Base-by-base conservation (phyloP, 2,113 vertebrate species). In the Chelonoidis abingdonii region DNA sequence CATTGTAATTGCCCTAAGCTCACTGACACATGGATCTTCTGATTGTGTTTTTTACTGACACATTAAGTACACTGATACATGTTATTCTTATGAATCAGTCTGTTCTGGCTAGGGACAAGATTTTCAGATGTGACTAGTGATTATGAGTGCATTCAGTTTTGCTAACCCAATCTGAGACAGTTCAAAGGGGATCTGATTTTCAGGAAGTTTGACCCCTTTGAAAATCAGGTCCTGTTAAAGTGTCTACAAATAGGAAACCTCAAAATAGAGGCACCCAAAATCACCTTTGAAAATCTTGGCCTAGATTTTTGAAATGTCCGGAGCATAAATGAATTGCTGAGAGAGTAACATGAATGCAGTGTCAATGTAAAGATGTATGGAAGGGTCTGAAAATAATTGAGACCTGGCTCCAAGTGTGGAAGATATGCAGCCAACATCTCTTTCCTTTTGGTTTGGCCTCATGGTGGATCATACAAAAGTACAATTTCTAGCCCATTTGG, bases 141-240 rank as follows among this genome's bases (percentile, higher is more conserved):
- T 47, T 95, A 75, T 80, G 53, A 95, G 75, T 96, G 90, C 95
- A 91, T 97, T 96, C 56, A 87, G 92, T 96, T 94, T 94, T 92
- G 59, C 83, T 44, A 80, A 84, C 65, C 54, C 35, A 21, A 19
- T 22, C 85, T 69, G 82, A 95, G 27, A 38, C n/a, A 89, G 72
- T 38, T 97, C 90, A 89, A 10, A 83, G 47, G 80, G 47, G 19
- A 25, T 86, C 52, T 89, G 27, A 50, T 31, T 65, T n/a, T 93
- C 80, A 86, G 52, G 10, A 91, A 41, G 83, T 41, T n/a, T 84
- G 88, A 84, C 2, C 62, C 1, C 85, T 89, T 76, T 35, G 44
- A 86, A 93, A 72, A 47, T 59, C 38, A 52, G 29, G 54, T 79
- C 47, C 6, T 2, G 47, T 56, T 21, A 52, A 96, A 69, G 8